Evolutionary conservation across 2,888 invertebrate genomes (phyloP).

Genomic region (Lepetodrilus schrolli): DNA sequence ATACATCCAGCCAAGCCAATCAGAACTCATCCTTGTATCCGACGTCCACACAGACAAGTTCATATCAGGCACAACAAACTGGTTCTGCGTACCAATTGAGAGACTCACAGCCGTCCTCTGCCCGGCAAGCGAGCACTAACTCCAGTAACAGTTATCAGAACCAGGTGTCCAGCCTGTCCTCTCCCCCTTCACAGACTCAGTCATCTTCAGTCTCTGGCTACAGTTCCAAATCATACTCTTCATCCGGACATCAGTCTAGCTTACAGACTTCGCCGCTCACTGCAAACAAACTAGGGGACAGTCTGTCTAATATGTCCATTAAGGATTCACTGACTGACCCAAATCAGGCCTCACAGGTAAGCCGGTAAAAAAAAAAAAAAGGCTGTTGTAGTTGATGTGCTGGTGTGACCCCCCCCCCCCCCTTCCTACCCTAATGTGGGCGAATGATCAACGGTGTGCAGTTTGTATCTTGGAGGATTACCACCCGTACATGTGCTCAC

Average conservation of each 20-base stretch:
- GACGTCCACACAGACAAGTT: conserved; percentile 40
- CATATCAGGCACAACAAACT: conserved; percentile 44
- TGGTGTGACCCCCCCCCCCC: too few relatives aligned
- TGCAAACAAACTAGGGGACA: conserved; percentile 67
- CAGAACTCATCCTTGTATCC: conserved; percentile 59
- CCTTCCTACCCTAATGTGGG: too few relatives aligned
- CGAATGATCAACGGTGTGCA: too few relatives aligned
- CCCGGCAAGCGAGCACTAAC: conserved; percentile 36
- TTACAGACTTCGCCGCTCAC: conserved; percentile 60
- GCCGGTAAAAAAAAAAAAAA: too few relatives aligned
- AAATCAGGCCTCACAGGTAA: conserved; percentile 50
- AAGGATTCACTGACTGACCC: conserved; percentile 62
- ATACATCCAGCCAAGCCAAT: conserved; percentile 34
- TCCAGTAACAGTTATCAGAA: conserved; percentile 36
- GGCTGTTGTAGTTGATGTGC: too few relatives aligned
- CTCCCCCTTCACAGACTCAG: conserved; percentile 34
- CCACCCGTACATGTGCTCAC: too few relatives aligned
- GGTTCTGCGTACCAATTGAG: conserved; percentile 62
- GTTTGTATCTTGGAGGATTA: too few relatives aligned
- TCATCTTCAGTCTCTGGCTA: conserved; percentile 57
- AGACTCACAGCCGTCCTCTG: conserved; percentile 38
- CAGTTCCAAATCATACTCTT: conserved; percentile 55
- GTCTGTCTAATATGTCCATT: conserved; percentile 68
- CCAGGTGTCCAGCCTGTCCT: conserved; percentile 33
- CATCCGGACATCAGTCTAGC: conserved; percentile 40